phyloP scores from a whole-genome alignment of 2,113 vertebrate genomes.

The Gavia stellata region DNA sequence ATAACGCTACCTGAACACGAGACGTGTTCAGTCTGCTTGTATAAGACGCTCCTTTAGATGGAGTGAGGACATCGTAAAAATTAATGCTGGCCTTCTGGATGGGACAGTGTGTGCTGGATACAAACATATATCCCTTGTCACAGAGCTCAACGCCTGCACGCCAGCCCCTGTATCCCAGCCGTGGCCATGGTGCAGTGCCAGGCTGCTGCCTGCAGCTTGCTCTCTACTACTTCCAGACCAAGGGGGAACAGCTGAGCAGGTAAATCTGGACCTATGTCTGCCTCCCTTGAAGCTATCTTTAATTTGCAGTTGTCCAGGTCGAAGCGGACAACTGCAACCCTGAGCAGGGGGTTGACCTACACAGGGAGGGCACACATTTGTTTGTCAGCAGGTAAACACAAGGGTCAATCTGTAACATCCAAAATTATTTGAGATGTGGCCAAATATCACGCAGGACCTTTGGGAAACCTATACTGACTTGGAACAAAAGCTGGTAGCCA shows the following conservation, averaged over 20 bases:
- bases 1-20: not conserved
- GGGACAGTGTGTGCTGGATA: not conserved
- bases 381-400: too few species aligned
- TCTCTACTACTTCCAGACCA: not conserved
- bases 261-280: not conserved
- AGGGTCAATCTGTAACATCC: too few species aligned
- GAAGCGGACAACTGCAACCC: not conserved
- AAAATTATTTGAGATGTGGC: not conserved
- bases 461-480: not conserved
- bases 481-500: not conserved
- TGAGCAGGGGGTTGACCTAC: not conserved
- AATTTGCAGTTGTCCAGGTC: not conserved
- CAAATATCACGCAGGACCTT: not conserved
- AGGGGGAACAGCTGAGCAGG: not conserved
- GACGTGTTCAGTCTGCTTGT: not conserved
- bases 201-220: not conserved
- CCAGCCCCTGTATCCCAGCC: not conserved
- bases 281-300: not conserved
- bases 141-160: not conserved
- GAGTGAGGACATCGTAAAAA: not conserved
- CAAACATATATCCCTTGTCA: not conserved
- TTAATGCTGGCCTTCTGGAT: not conserved
- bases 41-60: not conserved
- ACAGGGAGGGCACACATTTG: accelerated
- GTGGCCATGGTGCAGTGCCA: not conserved